Base-by-base conservation (phyloP, 2,888 invertebrate species). In the Cabera pusaria region DNA sequence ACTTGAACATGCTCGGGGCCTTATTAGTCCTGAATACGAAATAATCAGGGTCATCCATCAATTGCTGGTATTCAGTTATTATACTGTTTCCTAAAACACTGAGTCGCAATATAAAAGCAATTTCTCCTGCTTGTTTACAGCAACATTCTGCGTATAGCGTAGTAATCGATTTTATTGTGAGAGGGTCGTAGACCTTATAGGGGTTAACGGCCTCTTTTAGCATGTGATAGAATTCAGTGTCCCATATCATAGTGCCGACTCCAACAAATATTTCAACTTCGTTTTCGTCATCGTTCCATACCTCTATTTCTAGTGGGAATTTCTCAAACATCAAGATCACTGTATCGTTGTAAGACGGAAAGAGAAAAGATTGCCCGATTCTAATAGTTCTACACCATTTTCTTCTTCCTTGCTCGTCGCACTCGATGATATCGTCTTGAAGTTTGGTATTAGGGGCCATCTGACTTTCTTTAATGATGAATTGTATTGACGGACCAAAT, bases 311-410 rank as follows among this genome's bases (percentile, higher is more conserved):
- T 26, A 91, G 52, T n/a, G 90, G 90, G 50, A 82, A 85, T 27
- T 76, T 78, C 20, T 74, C 76, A 2, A 92, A 60, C 16, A 74
- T 77, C 49, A 76, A 64, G 0, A 87, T 64, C 6, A 92, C 62
- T 1, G 82, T 80, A 20, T 87, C 83, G 2, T 90, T 77, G 31
- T 79, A 85, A 9, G 83, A 80, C 3, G 90, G 76, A 33, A 91
- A 91, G 8, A 91, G 53, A 54, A 78, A 85, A 0, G 92, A 91
- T 79, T 90, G 90, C 72, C 91, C 76, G 40, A 83, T 65, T 84
- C 89, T 64, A 64, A 90, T 67, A 26, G 63, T 65, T 66, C 81
- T 67, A 26, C 80, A 62, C 71, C 73, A 86, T 59, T 78, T 74
- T 52, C 71, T 72, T 37, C 59, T 61, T 1, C 81, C 83, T 9